phyloP scores from a whole-genome alignment of 64 coral and sea anemone species.

The Dendrophyllia cribrosa region DNA sequence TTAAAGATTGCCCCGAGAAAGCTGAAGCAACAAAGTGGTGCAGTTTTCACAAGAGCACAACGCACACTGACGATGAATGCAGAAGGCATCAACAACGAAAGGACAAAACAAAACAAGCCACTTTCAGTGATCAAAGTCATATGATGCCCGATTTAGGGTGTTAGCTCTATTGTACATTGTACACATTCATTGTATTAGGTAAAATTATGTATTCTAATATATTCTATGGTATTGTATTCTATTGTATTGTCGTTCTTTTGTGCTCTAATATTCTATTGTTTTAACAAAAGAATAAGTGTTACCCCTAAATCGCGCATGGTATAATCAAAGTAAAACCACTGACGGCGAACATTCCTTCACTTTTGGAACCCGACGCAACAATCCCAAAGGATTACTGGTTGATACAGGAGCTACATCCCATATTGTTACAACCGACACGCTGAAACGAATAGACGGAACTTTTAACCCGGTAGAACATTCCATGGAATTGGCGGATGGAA shows the following conservation, averaged over 20 bases:
- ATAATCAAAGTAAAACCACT: not conserved
- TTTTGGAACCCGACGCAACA: slow-evolving; percentile 20
- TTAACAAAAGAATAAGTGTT: too few species aligned
- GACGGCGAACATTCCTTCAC: slow-evolving; percentile 54
- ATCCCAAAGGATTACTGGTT: slow-evolving; percentile 39
- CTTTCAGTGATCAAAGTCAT: not conserved
- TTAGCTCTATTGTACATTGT: too few species aligned
- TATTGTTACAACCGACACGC: slow-evolving; percentile 25
- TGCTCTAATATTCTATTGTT: too few species aligned
- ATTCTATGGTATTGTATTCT: too few species aligned
- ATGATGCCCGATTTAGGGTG: too few species aligned
- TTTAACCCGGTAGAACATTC: slow-evolving; percentile 45
- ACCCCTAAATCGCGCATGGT: too few species aligned
- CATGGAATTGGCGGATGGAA: slow-evolving; percentile 34
- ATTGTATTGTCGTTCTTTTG: too few species aligned
- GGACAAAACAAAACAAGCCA: slow-evolving; percentile 45
- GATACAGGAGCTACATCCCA: slow-evolving; percentile 63
- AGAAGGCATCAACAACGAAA: slow-evolving; percentile 13
- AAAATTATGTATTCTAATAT: too few species aligned
- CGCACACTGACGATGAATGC: slow-evolving; percentile 22
- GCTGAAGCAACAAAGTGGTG: too few species aligned
- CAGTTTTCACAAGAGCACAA: not conserved
- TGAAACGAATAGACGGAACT: slow-evolving; percentile 21
- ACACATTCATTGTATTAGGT: too few species aligned
- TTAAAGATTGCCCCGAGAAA: too few species aligned